Evolutionary conservation across 2,888 invertebrate genomes (phyloP), one percentile per base, ranked within the genome.

Genomic region (Calameuta idolon): DNA sequence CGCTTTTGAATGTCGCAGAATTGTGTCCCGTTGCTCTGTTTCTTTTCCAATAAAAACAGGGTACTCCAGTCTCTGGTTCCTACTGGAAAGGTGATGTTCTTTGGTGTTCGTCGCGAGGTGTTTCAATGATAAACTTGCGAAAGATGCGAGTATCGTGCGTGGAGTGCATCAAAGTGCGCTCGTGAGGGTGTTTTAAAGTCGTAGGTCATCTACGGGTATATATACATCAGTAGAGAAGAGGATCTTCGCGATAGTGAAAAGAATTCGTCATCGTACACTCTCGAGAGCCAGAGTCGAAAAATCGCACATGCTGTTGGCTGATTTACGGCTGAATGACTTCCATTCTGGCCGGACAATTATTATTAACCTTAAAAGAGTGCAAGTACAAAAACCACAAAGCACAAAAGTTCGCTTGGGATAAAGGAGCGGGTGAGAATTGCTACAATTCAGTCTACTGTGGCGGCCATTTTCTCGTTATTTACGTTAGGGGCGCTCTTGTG

Each of bases 381-480:
- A 23, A 55, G 23, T 9, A 55, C 9, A 23, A 2, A 23, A 55
- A 55, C 55, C 2, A 23, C 23, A 55, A 55, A 55, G 9, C 55
- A 55, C 55, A 23, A 73, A 23, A 73, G 55, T 76, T 69, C n/a
- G 31, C 30, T 76, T 69, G 76, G 12, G 73, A 37, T 37, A 77
- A 34, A 77, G 74, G 40, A 15, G 23, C 75, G 34, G 31, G 4
- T 33, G 37, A 74, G 69, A 69, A 75, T 31, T 33, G 69, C 55
- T 55, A 77, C 23, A 2, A 1, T 55, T 23, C 55, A 55, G 23
- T 55, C 55, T 9, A 23, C 23, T 23, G 23, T 55, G 55, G 55
- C 55, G 55, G 55, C 55, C 55, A 55, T 55, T 23, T 55, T 55
- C 55, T 55, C 55, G 23, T 55, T 55, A 55, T 55, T 55, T 35